These are phyloP conservation scores for Mormyrops attenuatus DNA, from an alignment of 2,797 vertebrate genomes.

Conservation along the genomic window DNA sequence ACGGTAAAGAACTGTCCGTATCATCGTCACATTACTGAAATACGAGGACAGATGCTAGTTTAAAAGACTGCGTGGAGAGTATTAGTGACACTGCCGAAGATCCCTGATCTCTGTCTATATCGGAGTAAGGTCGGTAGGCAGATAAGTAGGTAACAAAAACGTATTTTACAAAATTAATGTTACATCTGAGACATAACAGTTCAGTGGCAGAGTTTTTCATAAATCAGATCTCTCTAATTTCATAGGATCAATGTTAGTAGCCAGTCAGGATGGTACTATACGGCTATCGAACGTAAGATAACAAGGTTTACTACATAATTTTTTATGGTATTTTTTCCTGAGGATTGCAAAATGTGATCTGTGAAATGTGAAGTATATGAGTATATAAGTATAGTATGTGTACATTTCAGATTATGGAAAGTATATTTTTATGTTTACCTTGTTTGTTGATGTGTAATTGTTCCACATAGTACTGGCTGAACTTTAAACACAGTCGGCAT, in stretches of 20 bases:
- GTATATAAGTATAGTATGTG: background rate
- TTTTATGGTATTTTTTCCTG: background rate
- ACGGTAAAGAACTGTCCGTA: background rate
- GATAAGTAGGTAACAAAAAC: background rate
- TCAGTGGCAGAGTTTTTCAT: background rate
- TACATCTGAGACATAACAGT: background rate
- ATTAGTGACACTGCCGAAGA: background rate
- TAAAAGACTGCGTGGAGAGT: background rate
- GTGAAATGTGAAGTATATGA: background rate
- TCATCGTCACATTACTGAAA: background rate
- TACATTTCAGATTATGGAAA: background rate
- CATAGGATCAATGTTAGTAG: background rate
- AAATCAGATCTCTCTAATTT: background rate
- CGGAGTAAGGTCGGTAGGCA: background rate
- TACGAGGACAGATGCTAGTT: background rate
- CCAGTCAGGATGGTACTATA: background rate
- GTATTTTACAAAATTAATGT: background rate
- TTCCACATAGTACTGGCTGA: background rate
- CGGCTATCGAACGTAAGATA: background rate
- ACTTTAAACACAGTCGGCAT: slow-evolving; percentile 20
- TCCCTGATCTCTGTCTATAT: background rate
- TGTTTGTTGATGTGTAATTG: background rate
- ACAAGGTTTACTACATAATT: background rate
- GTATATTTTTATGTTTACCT: background rate
- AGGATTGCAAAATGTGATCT: background rate